Base-by-base conservation (phyloP, 2,888 invertebrate genomes). In the Zonitis immaculata region DNA sequence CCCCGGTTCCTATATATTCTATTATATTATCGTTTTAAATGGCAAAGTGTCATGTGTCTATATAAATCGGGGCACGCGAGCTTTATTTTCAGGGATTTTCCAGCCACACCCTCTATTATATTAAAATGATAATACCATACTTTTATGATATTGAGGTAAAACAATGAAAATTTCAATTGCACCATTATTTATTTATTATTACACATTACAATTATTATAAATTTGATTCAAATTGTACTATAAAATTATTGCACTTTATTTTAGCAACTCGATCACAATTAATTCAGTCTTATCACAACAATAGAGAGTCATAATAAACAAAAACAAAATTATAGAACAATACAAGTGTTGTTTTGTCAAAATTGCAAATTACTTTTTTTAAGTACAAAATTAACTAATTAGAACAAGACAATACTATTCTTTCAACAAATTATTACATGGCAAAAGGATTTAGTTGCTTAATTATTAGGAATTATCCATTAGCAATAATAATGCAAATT, bases 1-100 rank as follows among this genome's bases (percentile, higher is more conserved):
- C 45, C n/a, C n/a, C n/a, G n/a, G n/a, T n/a, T n/a, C n/a, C n/a
- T n/a, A n/a, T n/a, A n/a, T 45, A 20, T 30, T 28, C 45, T 30
- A 45, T 45, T 45, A 45, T 30, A 39, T 6, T 28, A 26, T 26
- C n/a, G n/a, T n/a, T n/a, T 30, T 30, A 45, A 27, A n/a, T 30
- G 28, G 20, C 14, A 27, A 27, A 45, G 45, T 11, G 28, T 30
- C 45, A 28, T 28, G 45, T 27, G 45, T 16, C 28, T 20, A 16
- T n/a, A n/a, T 18, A 28, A 18, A 45, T 6, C 18, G 2, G 18
- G 28, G 42, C 44, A 44, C 44, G 44, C 44, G 26, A 44, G 16
- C 25, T 27, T 30, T 45, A 28, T 14, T 45, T 45, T 14, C 27
- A 27, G 45, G 18, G 12, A 39, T 5, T 11, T n/a, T 39, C 18